phyloP scores from a whole-genome alignment of 2,888 invertebrate species.

The Agonopterix heracliana region DNA sequence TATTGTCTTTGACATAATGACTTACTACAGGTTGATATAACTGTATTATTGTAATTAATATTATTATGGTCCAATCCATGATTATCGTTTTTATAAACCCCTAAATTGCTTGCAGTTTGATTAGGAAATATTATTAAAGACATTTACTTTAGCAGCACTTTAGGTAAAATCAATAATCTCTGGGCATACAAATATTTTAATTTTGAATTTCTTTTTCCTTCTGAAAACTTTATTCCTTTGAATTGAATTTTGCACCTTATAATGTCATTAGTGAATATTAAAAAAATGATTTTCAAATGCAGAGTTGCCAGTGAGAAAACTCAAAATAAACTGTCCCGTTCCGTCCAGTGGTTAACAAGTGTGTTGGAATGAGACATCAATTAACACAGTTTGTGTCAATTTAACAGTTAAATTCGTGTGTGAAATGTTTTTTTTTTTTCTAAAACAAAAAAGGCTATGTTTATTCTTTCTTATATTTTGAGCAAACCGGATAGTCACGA shows the following conservation, averaged over 20 bases:
- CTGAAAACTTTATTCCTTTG: no score
- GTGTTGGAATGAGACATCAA: slow-evolving; percentile 52
- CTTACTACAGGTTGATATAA: no score
- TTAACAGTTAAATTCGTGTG: slow-evolving; percentile 47
- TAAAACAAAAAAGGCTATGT: slow-evolving; percentile 39
- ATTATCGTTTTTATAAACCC: background rate
- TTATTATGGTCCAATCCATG: background rate
- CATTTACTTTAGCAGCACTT: no score
- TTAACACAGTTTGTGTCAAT: slow-evolving; percentile 61
- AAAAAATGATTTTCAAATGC: slow-evolving; percentile 20
- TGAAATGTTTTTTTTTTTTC: slow-evolving; percentile 14
- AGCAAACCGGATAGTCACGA: no score
- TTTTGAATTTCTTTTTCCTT: background rate
- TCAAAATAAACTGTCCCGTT: slow-evolving; percentile 45
- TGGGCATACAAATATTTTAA: background rate
- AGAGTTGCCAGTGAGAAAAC: slow-evolving; percentile 38
- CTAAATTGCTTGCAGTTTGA: no score
- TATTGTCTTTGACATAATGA: slow-evolving; percentile 11
- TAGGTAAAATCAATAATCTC: no score
- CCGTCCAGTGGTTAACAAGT: slow-evolving; percentile 27
- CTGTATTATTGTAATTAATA: background rate
- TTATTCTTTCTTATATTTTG: slow-evolving; percentile 8
- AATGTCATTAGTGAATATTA: no score
- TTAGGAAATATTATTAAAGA: no score
- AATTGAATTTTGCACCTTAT: no score